Conservation (phyloP, 1,140 invertebrate genomes). For the Drosophila guanche region DNA sequence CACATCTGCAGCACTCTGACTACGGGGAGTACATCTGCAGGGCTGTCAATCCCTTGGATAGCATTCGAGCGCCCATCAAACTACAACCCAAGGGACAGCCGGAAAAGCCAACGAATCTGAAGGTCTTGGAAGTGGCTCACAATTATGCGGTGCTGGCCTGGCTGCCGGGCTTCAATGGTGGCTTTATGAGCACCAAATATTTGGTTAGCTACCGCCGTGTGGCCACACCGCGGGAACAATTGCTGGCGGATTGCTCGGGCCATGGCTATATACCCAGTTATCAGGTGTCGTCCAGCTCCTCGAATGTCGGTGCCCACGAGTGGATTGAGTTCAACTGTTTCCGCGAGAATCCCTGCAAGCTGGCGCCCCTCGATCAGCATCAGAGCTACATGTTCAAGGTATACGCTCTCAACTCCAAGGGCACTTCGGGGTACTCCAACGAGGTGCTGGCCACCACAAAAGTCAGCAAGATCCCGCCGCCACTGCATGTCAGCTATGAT, state of each 20-base stretch:
- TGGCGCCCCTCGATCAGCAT: constrained; percentile 92
- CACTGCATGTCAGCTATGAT: constrained; percentile 92
- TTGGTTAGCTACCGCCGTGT: constrained; percentile 90
- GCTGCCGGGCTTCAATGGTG: constrained; percentile 95
- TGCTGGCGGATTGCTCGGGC: constrained; percentile 86
- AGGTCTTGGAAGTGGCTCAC: constrained; percentile 88
- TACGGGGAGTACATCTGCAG: constrained; percentile 96
- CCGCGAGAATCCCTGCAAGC: constrained; percentile 93
- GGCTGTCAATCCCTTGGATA: constrained; percentile 90
- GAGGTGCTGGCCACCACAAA: constrained; percentile 90
- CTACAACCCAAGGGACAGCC: constrained; percentile 92
- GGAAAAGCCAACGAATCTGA: constrained; percentile 89
- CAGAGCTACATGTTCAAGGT: constrained; percentile 93
- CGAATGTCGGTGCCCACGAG: constrained; percentile 85
- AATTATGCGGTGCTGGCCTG: constrained; percentile 91
- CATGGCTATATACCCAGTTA: constrained; percentile 61
- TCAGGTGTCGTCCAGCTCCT: constrained; percentile 45
- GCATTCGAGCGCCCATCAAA: constrained; percentile 89
- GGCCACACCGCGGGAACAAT: constrained; percentile 85
- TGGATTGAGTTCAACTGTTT: constrained; percentile 93
- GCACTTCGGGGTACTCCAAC: constrained; percentile 92
- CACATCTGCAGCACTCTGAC: constrained; percentile 90
- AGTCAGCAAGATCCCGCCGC: constrained; percentile 92
- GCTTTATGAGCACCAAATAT: constrained; percentile 91
- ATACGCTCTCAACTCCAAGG: constrained; percentile 93